phyloP scores from a whole-genome alignment of 2,113 vertebrate species.

The Hippopotamus amphibius region DNA sequence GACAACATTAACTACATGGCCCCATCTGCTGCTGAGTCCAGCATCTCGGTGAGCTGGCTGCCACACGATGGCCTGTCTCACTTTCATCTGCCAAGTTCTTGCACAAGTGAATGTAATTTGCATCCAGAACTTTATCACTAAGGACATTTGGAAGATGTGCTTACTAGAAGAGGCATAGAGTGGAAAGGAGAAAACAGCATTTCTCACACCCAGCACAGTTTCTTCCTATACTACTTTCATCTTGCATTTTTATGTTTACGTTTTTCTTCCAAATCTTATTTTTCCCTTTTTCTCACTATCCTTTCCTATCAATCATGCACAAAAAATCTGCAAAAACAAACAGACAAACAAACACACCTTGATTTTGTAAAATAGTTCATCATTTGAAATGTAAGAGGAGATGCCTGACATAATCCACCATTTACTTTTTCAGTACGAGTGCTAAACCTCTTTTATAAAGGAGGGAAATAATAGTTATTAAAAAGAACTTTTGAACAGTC shows the following conservation, averaged over 20 bases:
- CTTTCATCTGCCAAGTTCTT: not conserved
- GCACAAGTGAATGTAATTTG: not conserved
- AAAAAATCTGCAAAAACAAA: not conserved
- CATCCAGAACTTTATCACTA: not conserved
- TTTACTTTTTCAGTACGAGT: not conserved
- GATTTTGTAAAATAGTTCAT: not conserved
- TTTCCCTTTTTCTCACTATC: not conserved
- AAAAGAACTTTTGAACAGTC: not conserved
- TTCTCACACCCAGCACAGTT: not conserved
- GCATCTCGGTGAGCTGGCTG: not conserved
- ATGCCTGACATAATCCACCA: not conserved
- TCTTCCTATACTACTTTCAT: not conserved
- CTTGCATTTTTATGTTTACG: not conserved
- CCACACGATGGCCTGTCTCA: not conserved
- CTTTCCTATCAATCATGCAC: not conserved
- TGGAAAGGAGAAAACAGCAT: not conserved
- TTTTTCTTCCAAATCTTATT: not conserved
- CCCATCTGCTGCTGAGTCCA: not conserved
- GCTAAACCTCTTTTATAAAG: not conserved
- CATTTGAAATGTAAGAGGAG: not conserved
- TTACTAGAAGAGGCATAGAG: not conserved
- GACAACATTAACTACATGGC: rapidly evolving
- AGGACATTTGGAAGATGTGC: not conserved
- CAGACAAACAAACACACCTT: not conserved
- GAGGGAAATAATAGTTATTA: not conserved